These are phyloP conservation scores for Bambusicola thoracicus DNA, from an alignment of 2,113 vertebrate genomes.

Conservation along the genomic window DNA sequence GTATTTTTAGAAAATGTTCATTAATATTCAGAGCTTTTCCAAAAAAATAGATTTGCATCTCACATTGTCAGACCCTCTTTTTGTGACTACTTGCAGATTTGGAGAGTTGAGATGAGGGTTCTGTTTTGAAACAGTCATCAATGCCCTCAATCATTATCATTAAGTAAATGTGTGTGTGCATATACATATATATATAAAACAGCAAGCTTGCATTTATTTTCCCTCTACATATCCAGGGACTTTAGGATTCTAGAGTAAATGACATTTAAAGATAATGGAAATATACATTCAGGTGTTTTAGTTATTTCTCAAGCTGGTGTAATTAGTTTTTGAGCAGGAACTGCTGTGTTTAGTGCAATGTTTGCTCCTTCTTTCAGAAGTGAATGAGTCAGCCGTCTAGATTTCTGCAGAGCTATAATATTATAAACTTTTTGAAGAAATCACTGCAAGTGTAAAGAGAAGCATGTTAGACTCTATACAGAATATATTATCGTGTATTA, in stretches of 20 bases:
- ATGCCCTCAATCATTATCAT: constrained; percentile 18
- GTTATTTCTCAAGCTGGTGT: not conserved
- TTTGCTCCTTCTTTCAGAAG: not conserved
- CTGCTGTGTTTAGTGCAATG: not conserved
- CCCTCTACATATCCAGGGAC: not conserved
- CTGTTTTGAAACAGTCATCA: constrained; percentile 35
- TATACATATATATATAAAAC: not conserved
- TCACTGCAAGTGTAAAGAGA: not conserved
- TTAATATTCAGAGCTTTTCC: constrained; percentile 2
- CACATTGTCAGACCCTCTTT: not conserved
- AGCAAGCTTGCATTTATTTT: not conserved
- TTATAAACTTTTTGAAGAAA: not conserved
- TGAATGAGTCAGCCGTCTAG: not conserved
- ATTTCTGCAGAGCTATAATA: not conserved
- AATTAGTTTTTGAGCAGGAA: not conserved
- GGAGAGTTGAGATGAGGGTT: constrained; percentile 3
- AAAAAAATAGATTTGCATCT: not conserved
- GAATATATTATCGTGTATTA: not conserved
- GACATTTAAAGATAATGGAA: not conserved
- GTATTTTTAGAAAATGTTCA: not conserved
- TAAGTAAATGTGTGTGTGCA: too few relatives aligned
- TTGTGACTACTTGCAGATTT: constrained; percentile 30
- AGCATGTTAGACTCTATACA: not conserved
- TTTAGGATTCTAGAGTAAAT: not conserved
- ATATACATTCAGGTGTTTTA: not conserved